A percentile compares a stretch with the other conserved stretches of the same genome.
phyloP scores from a whole-genome alignment of 2,888 invertebrate genomes.

The Imbricaverruca yamaguchii region DNA sequence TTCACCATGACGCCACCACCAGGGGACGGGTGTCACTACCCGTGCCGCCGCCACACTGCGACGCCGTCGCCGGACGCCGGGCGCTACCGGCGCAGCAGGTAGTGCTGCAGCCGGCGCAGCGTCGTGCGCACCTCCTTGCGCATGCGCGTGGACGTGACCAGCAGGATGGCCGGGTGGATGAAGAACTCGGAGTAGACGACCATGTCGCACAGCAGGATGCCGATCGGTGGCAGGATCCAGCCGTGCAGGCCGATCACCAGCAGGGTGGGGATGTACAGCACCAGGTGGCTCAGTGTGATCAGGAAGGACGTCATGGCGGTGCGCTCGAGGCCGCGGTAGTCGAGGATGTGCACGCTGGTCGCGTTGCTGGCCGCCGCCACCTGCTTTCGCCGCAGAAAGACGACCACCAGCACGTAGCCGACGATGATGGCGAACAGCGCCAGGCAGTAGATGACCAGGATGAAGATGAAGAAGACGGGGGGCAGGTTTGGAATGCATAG shows the following conservation, averaged over 20 bases:
- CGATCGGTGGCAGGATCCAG: conserved; percentile 28
- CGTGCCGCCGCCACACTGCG: too few relatives aligned
- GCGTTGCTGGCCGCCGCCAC: conserved; percentile 17
- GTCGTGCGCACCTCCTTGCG: conserved; percentile 34
- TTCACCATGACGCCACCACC: too few relatives aligned
- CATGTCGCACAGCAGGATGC: conserved; percentile 36
- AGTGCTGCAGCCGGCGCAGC: conserved; percentile 18
- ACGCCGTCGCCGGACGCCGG: background rate
- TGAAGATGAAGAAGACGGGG: conserved; percentile 35
- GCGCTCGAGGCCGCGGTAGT: conserved; percentile 31
- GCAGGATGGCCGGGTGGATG: conserved; percentile 36
- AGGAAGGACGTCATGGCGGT: conserved; percentile 35
- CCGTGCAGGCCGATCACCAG: conserved; percentile 36
- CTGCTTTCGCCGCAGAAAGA: conserved; percentile 28
- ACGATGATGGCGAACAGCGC: conserved; percentile 35
- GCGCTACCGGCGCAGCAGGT: background rate
- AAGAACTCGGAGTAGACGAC: conserved; percentile 38
- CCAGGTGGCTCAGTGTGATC: conserved; percentile 36
- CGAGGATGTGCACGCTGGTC: conserved; percentile 23
- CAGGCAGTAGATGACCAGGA: conserved; percentile 36
- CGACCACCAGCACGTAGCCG: conserved; percentile 35
- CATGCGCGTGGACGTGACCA: conserved; percentile 35
- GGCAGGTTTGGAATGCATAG: conserved; percentile 38
- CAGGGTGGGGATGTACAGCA: conserved; percentile 37
- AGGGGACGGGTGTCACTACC: too few relatives aligned